phyloP scores from a whole-genome alignment of 2,797 vertebrate genomes.

The Pangasius mekongensis region DNA sequence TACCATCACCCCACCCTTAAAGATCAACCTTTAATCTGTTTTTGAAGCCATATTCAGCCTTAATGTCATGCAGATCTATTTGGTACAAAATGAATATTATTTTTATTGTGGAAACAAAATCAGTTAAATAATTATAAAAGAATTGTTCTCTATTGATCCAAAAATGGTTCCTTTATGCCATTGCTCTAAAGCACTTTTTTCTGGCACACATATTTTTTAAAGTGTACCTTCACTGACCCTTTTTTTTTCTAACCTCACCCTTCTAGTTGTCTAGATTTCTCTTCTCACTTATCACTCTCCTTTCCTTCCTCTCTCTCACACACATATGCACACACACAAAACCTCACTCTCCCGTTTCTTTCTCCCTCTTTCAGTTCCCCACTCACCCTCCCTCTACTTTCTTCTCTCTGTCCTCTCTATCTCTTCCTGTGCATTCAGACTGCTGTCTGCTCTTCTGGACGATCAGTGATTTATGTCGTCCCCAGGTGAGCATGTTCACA shows the following conservation, averaged over 20 bases:
- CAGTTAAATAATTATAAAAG: neutral
- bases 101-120: neutral
- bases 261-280: constrained; percentile 8
- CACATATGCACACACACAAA: constrained; percentile 22
- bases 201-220: constrained; percentile 1
- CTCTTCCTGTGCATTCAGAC: constrained; percentile 53
- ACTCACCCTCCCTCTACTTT: constrained; percentile 24
- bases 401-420: constrained; percentile 43
- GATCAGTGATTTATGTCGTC: constrained; percentile 62
- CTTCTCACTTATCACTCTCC: constrained; percentile 32
- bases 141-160: neutral
- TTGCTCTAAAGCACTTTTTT: neutral
- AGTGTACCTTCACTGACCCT: neutral
- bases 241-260: neutral
- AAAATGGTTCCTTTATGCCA: neutral
- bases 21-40: neutral
- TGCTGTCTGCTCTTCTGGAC: constrained; percentile 51
- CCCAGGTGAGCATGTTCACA: constrained; percentile 63
- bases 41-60: neutral
- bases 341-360: neutral
- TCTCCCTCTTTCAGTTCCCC: constrained; percentile 20
- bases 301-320: neutral
- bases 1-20: neutral
- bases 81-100: neutral
- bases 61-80: neutral